These are phyloP conservation scores for Nebria brevicollis DNA, from an alignment of 2,888 invertebrate genomes.

Conservation along the genomic window DNA sequence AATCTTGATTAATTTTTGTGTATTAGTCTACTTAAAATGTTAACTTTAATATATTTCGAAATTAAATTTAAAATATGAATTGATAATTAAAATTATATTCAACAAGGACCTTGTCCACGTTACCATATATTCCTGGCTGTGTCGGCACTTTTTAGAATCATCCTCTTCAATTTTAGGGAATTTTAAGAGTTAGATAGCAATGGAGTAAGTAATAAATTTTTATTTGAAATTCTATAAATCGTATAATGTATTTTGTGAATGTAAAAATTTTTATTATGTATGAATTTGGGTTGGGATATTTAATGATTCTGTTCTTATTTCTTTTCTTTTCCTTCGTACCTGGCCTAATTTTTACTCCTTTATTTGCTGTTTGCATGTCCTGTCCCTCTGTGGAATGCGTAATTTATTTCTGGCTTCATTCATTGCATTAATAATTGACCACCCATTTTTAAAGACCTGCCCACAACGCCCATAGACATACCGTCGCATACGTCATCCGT, in stretches of 20 bases:
- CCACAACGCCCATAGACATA: slow-evolving; percentile 30
- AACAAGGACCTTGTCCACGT: background rate
- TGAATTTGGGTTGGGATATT: slow-evolving; percentile 44
- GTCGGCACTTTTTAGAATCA: background rate
- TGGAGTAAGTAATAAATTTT: slow-evolving; percentile 1
- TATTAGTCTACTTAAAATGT: too few relatives aligned
- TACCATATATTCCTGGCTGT: background rate
- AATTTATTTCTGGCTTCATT: slow-evolving; percentile 20
- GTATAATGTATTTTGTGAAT: slow-evolving; percentile 9
- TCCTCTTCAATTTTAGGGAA: slow-evolving; percentile 2
- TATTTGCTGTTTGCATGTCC: slow-evolving; percentile 44
- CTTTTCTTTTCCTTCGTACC: slow-evolving; percentile 45
- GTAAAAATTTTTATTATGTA: slow-evolving; percentile 38
- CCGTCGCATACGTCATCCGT: slow-evolving; percentile 41
- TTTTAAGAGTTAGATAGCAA: background rate
- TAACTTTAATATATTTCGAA: too few relatives aligned
- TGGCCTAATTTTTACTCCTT: slow-evolving; percentile 39
- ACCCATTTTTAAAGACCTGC: slow-evolving; percentile 4
- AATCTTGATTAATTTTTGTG: too few relatives aligned
- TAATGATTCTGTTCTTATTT: slow-evolving; percentile 47
- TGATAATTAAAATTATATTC: too few relatives aligned
- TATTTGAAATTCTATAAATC: background rate
- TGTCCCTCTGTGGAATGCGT: slow-evolving; percentile 22
- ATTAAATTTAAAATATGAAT: too few relatives aligned
- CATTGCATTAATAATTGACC: slow-evolving; percentile 16